Base-by-base conservation (phyloP, 2,113 vertebrate genomes). In the Solenodon paradoxus region DNA sequence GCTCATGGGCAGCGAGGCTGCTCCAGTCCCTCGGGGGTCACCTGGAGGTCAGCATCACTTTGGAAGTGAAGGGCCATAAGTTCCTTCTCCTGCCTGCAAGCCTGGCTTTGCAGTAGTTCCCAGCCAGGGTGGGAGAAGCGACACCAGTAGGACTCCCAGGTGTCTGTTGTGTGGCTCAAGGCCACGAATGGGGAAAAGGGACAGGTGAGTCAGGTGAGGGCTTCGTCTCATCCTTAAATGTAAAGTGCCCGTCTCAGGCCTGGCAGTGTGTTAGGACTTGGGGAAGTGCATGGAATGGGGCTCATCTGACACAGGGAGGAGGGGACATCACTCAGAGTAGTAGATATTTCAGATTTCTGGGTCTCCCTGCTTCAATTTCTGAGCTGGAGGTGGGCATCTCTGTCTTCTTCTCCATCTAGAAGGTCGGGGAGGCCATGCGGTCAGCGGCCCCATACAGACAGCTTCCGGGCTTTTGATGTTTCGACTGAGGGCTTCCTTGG, bases 371-470 rank as follows among this genome's bases (percentile, higher is more conserved):
- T 72, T 84, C 7, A 2, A 7, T 72, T 61, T 81, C n/a, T 32
- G 51, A 69, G 42, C 3, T 1, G 2, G 40, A 63, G 42, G 30
- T 9, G 24, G n/a, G 7, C 64, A 28, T 26, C 3, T 12, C 45
- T 68, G 3, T 51, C 32, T 20, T 90, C 28, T 47, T 22, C 42
- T 61, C 30, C 35, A 7, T 49, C 11, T 57, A 26, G 78, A 64
- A 40, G 30, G 16, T 45, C 5, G 7, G 47, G 15, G 10, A 7
- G 7, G 7, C 11, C 32, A 28, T 9, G 10, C 2, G 1, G n/a
- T 24, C 38, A n/a, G 3, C 1, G n/a, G 9, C 2, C 28, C 12
- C 12, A 15, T 3, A n/a, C n/a, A n/a, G n/a, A n/a, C n/a, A n/a
- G n/a, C n/a, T n/a, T n/a, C n/a, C n/a, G n/a, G n/a, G n/a, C 35